Base-by-base conservation (phyloP, 92 coral and sea anemone genomes). In the Siderastrea radians region DNA sequence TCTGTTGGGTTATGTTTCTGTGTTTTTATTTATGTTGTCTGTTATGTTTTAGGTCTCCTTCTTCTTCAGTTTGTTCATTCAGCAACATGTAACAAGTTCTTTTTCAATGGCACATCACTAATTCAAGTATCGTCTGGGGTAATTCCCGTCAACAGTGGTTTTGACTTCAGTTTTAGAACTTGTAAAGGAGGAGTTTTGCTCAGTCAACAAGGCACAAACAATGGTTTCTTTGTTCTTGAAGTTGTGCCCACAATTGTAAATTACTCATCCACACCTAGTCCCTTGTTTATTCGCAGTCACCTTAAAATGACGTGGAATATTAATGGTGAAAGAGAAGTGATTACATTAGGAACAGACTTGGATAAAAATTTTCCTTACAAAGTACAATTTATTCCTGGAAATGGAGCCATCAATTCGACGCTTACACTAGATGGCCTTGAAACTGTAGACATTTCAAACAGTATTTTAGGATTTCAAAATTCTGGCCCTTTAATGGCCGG, bases 131-230 rank as follows among this genome's bases (percentile, higher is more conserved):
- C 87, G 4, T 60, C 93, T 19, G 88, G 84, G 9, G 81, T 72
- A 19, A 79, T 97, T 54, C 95, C 96, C 16, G 89, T 95, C 16
- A 74, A 60, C 12, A 66, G 49, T 63, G 93, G 95, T 69, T 97
- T 97, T 89, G 86, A 73, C 6, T 90, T 97, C 55, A 71, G 79
- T n/a, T 95, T 97, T 78, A 93, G 89, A 86, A 97, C 99, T 87
- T 97, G 99, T 72, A 59, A 71, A 4, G 99, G 99, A 70, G 99
- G 99, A n/a, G 85, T 71, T 16, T 76, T 97, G 83, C 81, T 97
- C 6, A 82, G 77, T 53, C 99, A 97, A 89, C 77, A 5, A 51
- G 99, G 99, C 17, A 62, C 71, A 54, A 75, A 67, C 5, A 70
- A 81, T 88, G 86, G 66, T 91, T 90, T 87, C 51, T 74, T 97